Percentiles rank a stretch among this genome's conserved stretches.
Conservation (phyloP, 2,113 vertebrate genomes). For the Bostrychus sinensis region DNA sequence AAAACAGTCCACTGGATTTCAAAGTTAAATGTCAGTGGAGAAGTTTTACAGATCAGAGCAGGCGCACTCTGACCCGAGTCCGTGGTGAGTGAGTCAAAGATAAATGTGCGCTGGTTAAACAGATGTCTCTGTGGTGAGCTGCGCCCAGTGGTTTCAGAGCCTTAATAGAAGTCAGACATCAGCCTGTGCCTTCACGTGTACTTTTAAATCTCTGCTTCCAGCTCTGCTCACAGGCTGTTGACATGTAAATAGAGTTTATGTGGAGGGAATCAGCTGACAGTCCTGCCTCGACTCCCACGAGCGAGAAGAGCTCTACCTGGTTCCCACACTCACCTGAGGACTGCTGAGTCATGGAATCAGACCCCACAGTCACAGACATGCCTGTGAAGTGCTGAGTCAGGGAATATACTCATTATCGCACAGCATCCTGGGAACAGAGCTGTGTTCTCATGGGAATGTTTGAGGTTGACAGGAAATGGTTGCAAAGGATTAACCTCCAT, state of each 20-base stretch:
- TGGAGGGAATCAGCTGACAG: constrained; percentile 24
- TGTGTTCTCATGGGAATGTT: constrained; percentile 65
- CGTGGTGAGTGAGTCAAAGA: constrained; percentile 36
- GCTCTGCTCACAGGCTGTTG: constrained; percentile 33
- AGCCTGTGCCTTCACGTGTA: constrained; percentile 8
- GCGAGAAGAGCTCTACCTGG: constrained; percentile 58
- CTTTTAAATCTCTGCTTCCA: constrained; percentile 22
- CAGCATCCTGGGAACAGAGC: constrained; percentile 45
- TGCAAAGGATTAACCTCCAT: too few species aligned
- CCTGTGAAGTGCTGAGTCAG: constrained; percentile 68
- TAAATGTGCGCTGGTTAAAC: constrained; percentile 34
- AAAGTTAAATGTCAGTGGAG: too few species aligned
- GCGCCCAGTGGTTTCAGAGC: constrained; percentile 55
- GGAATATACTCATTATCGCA: constrained; percentile 20
- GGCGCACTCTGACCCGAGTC: constrained; percentile 21
- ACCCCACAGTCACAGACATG: too few species aligned
- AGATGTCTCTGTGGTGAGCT: constrained; percentile 40
- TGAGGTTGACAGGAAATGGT: too few species aligned
- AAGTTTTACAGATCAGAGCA: too few species aligned
- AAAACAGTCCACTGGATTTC: too few species aligned
- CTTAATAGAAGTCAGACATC: constrained; percentile 42
- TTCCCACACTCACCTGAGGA: constrained; percentile 60
- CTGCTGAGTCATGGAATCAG: constrained; percentile 69
- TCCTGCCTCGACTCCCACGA: constrained; percentile 53
- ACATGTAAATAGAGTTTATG: constrained; percentile 50